A percentile compares a stretch with the other conserved stretches of the same genome.
Evolutionary conservation across 2,797 vertebrate species (phyloP).

Genomic region (Onychomys arenicola): DNA sequence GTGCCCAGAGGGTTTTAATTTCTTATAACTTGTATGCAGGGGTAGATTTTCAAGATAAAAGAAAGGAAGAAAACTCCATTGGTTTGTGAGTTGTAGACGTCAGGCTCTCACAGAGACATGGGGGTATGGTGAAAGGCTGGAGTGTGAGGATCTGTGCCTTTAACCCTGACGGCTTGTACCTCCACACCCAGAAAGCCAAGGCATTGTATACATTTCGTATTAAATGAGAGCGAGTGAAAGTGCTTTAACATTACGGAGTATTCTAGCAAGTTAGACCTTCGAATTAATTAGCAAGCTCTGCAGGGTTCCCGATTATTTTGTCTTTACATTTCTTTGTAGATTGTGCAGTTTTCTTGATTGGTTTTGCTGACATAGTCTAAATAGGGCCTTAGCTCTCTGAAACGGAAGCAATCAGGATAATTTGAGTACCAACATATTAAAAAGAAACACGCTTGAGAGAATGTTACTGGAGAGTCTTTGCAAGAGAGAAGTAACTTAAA

Average conservation of each 20-base stretch:
- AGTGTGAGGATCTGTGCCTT: background rate
- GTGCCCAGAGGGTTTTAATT: background rate
- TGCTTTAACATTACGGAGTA: background rate
- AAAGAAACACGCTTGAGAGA: background rate
- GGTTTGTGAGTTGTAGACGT: background rate
- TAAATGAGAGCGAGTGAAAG: background rate
- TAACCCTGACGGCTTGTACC: background rate
- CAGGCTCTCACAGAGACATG: no score
- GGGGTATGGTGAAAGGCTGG: background rate
- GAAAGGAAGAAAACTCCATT: background rate
- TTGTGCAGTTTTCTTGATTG: background rate
- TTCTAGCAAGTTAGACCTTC: slow-evolving; percentile 23
- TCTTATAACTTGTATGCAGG: background rate
- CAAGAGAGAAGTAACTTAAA: background rate
- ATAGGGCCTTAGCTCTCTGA: background rate
- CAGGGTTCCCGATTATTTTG: background rate
- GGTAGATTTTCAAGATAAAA: slow-evolving; percentile 21
- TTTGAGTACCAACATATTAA: background rate
- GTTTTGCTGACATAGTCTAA: background rate
- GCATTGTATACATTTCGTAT: background rate
- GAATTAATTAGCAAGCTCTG: slow-evolving; percentile 23
- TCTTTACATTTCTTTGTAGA: slow-evolving; percentile 32
- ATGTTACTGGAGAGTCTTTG: background rate
- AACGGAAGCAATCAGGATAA: background rate
- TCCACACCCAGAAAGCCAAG: background rate